Percentiles rank a stretch among this genome's conserved stretches.
Conservation (phyloP, 2,888 invertebrate genomes). For the Orchesellides sinensis region DNA sequence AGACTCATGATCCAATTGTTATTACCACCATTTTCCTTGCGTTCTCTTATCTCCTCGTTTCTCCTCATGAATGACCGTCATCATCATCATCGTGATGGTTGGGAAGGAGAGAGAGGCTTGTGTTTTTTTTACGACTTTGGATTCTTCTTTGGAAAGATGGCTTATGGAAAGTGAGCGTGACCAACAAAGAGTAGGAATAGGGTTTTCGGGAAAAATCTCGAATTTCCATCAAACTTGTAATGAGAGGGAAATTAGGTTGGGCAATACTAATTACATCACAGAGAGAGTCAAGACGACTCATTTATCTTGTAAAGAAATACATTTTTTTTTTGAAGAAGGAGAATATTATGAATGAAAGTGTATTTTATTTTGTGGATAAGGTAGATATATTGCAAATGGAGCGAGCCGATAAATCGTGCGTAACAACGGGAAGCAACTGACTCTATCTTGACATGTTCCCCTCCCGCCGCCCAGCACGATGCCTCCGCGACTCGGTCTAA, state of each 20-base stretch:
- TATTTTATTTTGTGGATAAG: background rate
- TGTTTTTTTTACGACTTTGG: background rate
- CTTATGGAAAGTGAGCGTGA: too few relatives aligned
- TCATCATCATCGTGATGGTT: background rate
- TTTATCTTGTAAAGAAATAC: too few relatives aligned
- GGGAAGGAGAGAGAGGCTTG: too few relatives aligned
- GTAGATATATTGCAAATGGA: conserved; percentile 52
- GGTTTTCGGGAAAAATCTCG: too few relatives aligned
- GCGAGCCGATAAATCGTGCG: conserved; percentile 62
- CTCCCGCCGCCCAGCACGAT: background rate
- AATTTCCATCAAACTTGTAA: too few relatives aligned
- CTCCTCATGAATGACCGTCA: background rate
- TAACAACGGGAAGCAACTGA: conserved; percentile 32
- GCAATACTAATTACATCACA: too few relatives aligned
- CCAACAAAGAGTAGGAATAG: too few relatives aligned
- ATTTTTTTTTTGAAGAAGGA: too few relatives aligned
- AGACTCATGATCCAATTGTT: conserved; percentile 33
- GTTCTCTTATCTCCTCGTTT: background rate
- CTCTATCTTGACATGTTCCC: conserved; percentile 10
- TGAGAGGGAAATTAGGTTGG: too few relatives aligned
- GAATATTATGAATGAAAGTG: too few relatives aligned
- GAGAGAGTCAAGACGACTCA: too few relatives aligned
- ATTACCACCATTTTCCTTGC: conserved; percentile 35
- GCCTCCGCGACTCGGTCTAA: background rate
- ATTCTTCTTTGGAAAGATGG: too few relatives aligned